Percentiles rank a stretch among this genome's conserved stretches.
Conservation (phyloP, 2,797 vertebrate genomes). For the Anguilla obscura region DNA sequence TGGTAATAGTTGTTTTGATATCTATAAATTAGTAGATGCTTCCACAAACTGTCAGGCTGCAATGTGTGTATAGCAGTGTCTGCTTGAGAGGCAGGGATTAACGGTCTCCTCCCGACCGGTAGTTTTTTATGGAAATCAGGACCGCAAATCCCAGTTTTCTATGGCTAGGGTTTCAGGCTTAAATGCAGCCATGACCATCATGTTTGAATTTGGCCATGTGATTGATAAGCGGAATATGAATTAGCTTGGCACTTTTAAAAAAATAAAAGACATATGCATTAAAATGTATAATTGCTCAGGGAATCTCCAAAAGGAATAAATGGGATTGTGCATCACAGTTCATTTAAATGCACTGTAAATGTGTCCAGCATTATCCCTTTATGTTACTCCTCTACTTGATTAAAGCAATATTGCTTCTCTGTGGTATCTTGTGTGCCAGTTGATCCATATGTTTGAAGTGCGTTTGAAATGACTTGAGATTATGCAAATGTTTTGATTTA, state of each 20-base stretch:
- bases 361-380: neutral
- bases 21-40: neutral
- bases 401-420: neutral
- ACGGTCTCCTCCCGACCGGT: neutral
- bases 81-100: neutral
- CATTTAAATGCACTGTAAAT: neutral
- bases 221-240: neutral
- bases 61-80: neutral
- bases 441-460: neutral
- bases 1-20: neutral
- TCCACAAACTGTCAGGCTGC: neutral
- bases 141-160: neutral
- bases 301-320: neutral
- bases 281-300: neutral
- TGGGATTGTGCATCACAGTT: neutral
- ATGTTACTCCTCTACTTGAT: neutral
- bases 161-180: neutral
- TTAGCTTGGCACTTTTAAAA: neutral
- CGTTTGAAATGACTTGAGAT: neutral
- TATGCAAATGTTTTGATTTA: neutral
- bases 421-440: neutral
- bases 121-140: neutral
- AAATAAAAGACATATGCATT: neutral
- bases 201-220: neutral
- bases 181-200: neutral